phyloP scores from a whole-genome alignment of 92 coral and sea anemone species.

The Parazoanthus swiftii region DNA sequence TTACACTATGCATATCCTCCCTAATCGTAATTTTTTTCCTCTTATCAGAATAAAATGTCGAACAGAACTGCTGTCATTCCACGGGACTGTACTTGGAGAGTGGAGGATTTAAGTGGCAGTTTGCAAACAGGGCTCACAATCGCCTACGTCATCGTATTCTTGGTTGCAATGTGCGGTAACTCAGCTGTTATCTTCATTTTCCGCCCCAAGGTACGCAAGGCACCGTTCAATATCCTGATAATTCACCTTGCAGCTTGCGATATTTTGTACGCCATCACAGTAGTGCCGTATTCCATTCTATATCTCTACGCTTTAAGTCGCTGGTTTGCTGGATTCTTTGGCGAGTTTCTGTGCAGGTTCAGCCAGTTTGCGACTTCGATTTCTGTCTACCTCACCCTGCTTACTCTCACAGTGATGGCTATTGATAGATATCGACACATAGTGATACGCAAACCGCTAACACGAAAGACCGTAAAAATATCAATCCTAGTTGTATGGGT shows the following conservation, averaged over 20 bases:
- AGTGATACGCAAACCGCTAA: neutral
- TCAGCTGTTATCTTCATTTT: slow-evolving; percentile 1
- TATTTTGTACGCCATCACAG: slow-evolving; percentile 10
- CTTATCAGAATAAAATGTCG: neutral
- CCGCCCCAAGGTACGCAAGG: slow-evolving; percentile 17
- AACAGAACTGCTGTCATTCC: neutral
- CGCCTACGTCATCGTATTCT: slow-evolving; percentile 9
- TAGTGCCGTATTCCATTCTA: neutral
- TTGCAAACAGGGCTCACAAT: slow-evolving; percentile 15
- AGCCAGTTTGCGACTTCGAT: slow-evolving; percentile 2
- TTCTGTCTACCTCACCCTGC: neutral
- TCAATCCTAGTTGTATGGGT: neutral
- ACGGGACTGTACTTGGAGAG: neutral
- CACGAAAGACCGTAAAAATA: neutral
- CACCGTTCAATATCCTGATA: slow-evolving; percentile 23
- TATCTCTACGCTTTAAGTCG: neutral
- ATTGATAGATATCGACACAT: slow-evolving; percentile 15
- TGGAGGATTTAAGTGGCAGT: slow-evolving; percentile 12
- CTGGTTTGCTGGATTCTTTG: slow-evolving; percentile 13
- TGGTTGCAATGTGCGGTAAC: slow-evolving; percentile 8
- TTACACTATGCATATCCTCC: neutral
- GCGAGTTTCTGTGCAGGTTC: slow-evolving; percentile 12
- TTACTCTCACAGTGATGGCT: slow-evolving; percentile 22
- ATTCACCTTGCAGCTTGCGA: slow-evolving; percentile 28
- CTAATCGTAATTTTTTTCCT: too few species aligned